Evolutionary conservation across 2,113 vertebrate species (phyloP).

Genomic region (Lepus americanus): DNA sequence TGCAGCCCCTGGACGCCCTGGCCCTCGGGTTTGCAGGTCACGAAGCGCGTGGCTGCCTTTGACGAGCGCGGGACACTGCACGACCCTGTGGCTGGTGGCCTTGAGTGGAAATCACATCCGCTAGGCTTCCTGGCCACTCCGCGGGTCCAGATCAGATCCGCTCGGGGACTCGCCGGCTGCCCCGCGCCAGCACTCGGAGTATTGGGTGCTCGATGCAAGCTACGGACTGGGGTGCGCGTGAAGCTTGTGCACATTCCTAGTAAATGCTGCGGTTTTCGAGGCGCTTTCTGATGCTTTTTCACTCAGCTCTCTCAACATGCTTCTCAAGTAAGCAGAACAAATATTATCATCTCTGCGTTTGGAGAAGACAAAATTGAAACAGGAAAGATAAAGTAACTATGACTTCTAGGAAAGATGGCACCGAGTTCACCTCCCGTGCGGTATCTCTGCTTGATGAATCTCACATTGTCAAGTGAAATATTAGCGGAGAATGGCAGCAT

Average conservation of each 20-base stretch:
- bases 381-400: rapidly evolving
- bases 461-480: background rate
- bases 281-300: background rate
- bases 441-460: background rate
- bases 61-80: background rate
- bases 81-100: background rate
- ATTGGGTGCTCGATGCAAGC: background rate
- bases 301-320: background rate
- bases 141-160: background rate
- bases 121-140: background rate
- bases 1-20: too few relatives aligned
- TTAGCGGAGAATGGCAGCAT: background rate
- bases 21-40: background rate
- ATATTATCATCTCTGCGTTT: too few relatives aligned
- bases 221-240: too few relatives aligned
- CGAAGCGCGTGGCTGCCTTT: background rate
- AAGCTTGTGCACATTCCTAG: background rate
- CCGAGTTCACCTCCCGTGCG: background rate
- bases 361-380: background rate
- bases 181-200: too few relatives aligned
- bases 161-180: background rate
- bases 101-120: background rate
- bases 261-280: background rate
- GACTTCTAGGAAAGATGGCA: rapidly evolving
- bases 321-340: background rate